Conservation (phyloP, 2,888 invertebrate genomes). For the Drosophila neonasuta region DNA sequence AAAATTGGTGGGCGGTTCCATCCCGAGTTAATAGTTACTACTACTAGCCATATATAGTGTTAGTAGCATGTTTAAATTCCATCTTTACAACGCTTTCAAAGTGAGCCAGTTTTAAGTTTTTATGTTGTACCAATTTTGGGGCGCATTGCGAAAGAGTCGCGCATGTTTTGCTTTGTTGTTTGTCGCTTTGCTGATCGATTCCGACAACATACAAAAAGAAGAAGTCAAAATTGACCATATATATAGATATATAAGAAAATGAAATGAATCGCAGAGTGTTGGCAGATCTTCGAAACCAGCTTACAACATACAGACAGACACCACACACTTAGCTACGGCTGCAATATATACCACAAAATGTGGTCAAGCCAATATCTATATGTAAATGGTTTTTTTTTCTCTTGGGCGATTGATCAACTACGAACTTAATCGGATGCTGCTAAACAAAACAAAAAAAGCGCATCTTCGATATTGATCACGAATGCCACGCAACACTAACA, state of each 20-base stretch:
- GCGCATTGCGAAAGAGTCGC: constrained; percentile 61
- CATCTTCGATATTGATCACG: constrained; percentile 31
- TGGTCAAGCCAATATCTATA: constrained; percentile 45
- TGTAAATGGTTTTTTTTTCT: constrained; percentile 52
- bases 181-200: constrained; percentile 50
- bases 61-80: constrained; percentile 4
- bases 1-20: constrained; percentile 2
- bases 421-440: constrained; percentile 10
- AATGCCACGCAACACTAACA: constrained; percentile 49
- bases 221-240: constrained; percentile 1
- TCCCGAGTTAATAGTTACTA: background rate
- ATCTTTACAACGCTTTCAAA: constrained; percentile 23
- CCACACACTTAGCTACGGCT: constrained; percentile 7
- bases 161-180: constrained; percentile 31
- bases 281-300: constrained; percentile 36
- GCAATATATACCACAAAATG: constrained; percentile 28
- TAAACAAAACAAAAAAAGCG: constrained; percentile 20
- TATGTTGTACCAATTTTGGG: constrained; percentile 20
- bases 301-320: constrained; percentile 31
- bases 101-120: constrained; percentile 39
- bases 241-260: constrained; percentile 7
- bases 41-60: background rate
- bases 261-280: constrained; percentile 9
- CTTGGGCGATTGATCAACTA: constrained; percentile 62
- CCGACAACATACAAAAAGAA: constrained; percentile 19